Evolutionary conservation across 92 coral and sea anemone species (phyloP), one percentile per base, ranked within the genome.

Genomic region (Porites lobata): DNA sequence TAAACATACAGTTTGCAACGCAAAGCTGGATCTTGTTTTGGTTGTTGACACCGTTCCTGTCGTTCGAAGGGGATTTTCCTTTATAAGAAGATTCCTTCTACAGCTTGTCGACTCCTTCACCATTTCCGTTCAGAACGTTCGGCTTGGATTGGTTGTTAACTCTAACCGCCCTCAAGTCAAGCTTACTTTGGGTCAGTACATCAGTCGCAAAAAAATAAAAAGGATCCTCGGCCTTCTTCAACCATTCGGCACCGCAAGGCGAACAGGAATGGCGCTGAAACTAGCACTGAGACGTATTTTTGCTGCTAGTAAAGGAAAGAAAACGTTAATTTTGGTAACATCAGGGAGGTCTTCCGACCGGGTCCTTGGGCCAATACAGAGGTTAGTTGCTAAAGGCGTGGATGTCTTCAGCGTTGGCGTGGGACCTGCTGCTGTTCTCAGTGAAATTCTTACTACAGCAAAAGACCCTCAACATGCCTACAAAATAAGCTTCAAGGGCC

Each of bases 41-140:
- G 91, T 96, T 43, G 82, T 96, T 57, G 98, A 96, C 76, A 91
- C 95, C n/a, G 95, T 94, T 17, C 77, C 92, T 29, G 82, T 74
- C 21, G 80, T 87, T 38, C 90, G 89, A 4, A 81, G 81, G 72
- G 78, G 85, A 56, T 90, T 94, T 86, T 56, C 73, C 15, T 84
- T 69, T 43, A 79, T 92, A 1, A 94, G 81, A 81, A 78, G 75
- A 47, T 94, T 94, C 79, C 19, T 94, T n/a, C 68, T 56, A 22
- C 73, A 79, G 65, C 83, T 94, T 52, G 86, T 84, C 15, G 85
- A 79, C 51, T 69, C 95, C 59, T 94, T 94, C 18, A 87, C 91
- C 62, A 85, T 94, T 43, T 75, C 90, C 22, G 87, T 85, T 50
- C 80, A 82, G 54, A 15, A 87, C 14, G 95, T 85, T 75, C 88